These are phyloP conservation scores for Clarias gariepinus DNA, from an alignment of 2,113 vertebrate genomes.

Conservation along the genomic window DNA sequence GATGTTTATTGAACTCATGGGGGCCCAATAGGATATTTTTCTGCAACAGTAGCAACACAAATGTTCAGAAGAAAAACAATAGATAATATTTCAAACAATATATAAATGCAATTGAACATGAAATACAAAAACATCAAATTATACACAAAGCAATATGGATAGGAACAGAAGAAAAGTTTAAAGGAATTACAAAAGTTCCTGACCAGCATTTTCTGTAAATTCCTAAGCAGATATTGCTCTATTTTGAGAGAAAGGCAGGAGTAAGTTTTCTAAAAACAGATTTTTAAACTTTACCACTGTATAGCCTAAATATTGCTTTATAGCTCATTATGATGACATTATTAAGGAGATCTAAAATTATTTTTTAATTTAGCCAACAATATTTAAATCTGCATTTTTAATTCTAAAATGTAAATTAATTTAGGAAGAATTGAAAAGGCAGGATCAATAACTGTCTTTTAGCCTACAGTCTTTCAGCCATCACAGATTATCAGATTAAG, in stretches of 20 bases:
- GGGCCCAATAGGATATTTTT: neutral
- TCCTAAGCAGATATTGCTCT: too few relatives aligned
- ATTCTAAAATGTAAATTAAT: neutral
- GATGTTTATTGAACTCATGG: slow-evolving; percentile 20
- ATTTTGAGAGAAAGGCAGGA: neutral
- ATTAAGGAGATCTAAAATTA: neutral
- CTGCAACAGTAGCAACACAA: slow-evolving; percentile 7
- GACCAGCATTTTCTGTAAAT: neutral
- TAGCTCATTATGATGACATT: neutral
- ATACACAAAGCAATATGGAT: neutral
- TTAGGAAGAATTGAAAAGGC: neutral
- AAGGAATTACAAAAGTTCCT: neutral
- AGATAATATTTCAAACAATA: slow-evolving; percentile 3
- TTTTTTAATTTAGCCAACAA: neutral
- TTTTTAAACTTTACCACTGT: neutral
- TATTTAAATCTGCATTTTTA: neutral
- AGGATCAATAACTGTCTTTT: neutral
- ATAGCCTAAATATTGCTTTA: neutral
- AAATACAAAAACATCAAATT: neutral
- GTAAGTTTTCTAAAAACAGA: neutral
- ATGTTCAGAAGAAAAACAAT: neutral
- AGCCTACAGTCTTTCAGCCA: neutral
- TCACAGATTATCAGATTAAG: neutral
- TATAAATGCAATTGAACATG: neutral
- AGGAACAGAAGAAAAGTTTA: neutral